A percentile compares a stretch with the other conserved stretches of the same genome.
phyloP scores from a whole-genome alignment of 2,797 vertebrate genomes.

The Squalus acanthias region DNA sequence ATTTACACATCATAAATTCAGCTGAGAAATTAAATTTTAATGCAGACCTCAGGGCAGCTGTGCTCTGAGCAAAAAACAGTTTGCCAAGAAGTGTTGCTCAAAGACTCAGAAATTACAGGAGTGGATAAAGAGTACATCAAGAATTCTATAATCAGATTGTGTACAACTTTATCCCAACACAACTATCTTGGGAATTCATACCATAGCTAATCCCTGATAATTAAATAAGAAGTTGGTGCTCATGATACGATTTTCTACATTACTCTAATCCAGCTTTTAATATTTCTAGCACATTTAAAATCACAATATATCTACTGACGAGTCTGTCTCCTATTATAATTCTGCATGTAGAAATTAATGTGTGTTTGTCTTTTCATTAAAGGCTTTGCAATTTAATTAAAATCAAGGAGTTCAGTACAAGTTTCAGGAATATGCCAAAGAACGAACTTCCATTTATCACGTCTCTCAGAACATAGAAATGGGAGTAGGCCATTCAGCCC shows the following conservation, averaged over 20 bases:
- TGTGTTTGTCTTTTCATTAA: background rate
- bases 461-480: background rate
- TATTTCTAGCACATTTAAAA: background rate
- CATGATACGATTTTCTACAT: background rate
- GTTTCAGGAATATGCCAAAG: background rate
- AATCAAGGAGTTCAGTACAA: background rate
- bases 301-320: too few species aligned
- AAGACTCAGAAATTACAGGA: background rate
- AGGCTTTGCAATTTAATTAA: background rate
- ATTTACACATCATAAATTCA: conserved; percentile 8
- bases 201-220: background rate
- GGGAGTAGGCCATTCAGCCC: background rate
- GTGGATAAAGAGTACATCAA: background rate
- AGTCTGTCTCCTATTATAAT: background rate
- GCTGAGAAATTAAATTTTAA: conserved; percentile 7
- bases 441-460: background rate
- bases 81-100: background rate
- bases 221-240: background rate
- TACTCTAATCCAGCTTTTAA: background rate
- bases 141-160: background rate
- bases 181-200: background rate
- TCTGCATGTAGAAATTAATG: background rate
- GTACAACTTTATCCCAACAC: background rate
- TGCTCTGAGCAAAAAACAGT: background rate
- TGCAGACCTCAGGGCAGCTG: background rate